A percentile compares a stretch with the other conserved stretches of the same genome.
These are phyloP conservation scores for Pissodes strobi DNA, from an alignment of 1,140 invertebrate genomes.

Conservation along the genomic window DNA sequence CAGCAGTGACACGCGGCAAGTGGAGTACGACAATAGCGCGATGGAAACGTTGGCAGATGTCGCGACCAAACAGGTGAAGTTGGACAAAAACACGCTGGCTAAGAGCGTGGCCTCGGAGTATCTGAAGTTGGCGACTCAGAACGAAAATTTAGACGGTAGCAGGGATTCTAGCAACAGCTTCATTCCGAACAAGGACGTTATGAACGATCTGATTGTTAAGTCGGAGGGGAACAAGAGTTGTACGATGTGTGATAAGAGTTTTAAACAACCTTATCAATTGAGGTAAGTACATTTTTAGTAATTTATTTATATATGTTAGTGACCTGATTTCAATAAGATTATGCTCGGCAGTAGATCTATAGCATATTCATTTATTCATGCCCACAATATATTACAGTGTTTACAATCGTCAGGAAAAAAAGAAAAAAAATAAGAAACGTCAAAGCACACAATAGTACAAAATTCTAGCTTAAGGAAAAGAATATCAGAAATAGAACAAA, in stretches of 20 bases:
- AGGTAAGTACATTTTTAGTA: too few relatives aligned
- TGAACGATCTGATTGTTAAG: slow-evolving; percentile 52
- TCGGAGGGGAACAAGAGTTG: slow-evolving; percentile 63
- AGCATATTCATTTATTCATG: too few relatives aligned
- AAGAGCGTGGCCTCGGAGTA: slow-evolving; percentile 66
- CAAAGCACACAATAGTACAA: too few relatives aligned
- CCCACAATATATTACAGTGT: too few relatives aligned
- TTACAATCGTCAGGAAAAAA: too few relatives aligned
- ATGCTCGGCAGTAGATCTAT: too few relatives aligned
- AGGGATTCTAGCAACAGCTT: slow-evolving; percentile 35
- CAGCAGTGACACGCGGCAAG: slow-evolving; percentile 17
- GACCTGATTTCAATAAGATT: too few relatives aligned
- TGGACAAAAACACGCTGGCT: slow-evolving; percentile 56
- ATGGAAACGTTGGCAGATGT: slow-evolving; percentile 57
- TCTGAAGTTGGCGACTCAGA: slow-evolving; percentile 63
- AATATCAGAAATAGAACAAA: too few relatives aligned
- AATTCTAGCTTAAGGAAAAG: too few relatives aligned
- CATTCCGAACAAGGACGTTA: slow-evolving; percentile 38
- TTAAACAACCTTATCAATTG: slow-evolving; percentile 87
- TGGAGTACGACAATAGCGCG: slow-evolving; percentile 54
- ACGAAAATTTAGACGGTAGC: slow-evolving; percentile 44
- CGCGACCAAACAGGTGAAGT: slow-evolving; percentile 55
- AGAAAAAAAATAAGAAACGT: too few relatives aligned
- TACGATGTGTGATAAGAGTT: slow-evolving; percentile 87
- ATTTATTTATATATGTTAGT: too few relatives aligned